Conservation (phyloP, 2,888 invertebrate genomes). For the Lasioglossum marginatum region DNA sequence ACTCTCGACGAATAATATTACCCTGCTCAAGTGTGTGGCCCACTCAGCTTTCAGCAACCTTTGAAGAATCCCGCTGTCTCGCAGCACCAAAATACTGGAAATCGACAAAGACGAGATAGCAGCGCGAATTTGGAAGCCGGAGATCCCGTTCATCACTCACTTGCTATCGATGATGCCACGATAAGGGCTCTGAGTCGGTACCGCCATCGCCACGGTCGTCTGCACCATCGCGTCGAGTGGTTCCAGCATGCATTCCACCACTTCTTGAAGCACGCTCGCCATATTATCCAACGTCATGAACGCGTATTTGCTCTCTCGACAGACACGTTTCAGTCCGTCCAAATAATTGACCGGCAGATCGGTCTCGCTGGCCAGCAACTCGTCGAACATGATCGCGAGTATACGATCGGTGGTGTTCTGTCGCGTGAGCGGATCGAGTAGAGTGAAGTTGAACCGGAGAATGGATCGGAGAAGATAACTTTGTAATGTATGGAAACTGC, state of each 20-base stretch:
- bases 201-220: slow-evolving; percentile 80
- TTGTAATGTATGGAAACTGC: too few relatives aligned
- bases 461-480: background rate
- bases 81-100: slow-evolving; percentile 78
- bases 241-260: slow-evolving; percentile 77
- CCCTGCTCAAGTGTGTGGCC: slow-evolving; percentile 33
- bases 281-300: slow-evolving; percentile 81
- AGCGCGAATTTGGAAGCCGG: background rate
- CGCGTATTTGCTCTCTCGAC: slow-evolving; percentile 78
- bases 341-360: slow-evolving; percentile 77
- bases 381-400: slow-evolving; percentile 74
- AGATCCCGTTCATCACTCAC: slow-evolving; percentile 69
- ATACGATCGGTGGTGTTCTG: slow-evolving; percentile 78
- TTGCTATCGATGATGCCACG: slow-evolving; percentile 80
- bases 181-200: slow-evolving; percentile 76
- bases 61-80: slow-evolving; percentile 81
- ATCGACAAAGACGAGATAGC: background rate
- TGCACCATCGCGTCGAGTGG: slow-evolving; percentile 80
- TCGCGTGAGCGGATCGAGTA: background rate
- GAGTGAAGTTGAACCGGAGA: background rate
- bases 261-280: slow-evolving; percentile 74
- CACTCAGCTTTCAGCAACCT: slow-evolving; percentile 73
- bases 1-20: background rate
- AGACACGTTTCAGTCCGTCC: slow-evolving; percentile 78
- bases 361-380: slow-evolving; percentile 69